A percentile compares a stretch with the other conserved stretches of the same genome.
Evolutionary conservation across 2,888 invertebrate species (phyloP).

Genomic region (Dione juno): DNA sequence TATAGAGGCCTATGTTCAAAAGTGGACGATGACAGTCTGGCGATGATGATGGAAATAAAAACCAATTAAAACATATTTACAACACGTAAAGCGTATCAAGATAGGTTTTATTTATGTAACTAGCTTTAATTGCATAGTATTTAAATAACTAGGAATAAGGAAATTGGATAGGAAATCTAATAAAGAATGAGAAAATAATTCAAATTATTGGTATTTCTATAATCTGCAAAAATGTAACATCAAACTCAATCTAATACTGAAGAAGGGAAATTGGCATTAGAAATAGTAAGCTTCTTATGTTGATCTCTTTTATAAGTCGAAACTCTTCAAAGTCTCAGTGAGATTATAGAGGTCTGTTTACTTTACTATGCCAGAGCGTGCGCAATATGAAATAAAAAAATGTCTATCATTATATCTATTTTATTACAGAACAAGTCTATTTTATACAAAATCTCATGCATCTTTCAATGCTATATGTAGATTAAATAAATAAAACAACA

Average conservation of each 20-base stretch:
- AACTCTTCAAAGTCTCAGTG: slow-evolving; percentile 5
- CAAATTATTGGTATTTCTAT: background rate
- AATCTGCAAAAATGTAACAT: background rate
- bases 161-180: too few relatives aligned
- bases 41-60: background rate
- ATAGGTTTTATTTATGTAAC: too few relatives aligned
- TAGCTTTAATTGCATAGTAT: too few relatives aligned
- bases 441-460: too few relatives aligned
- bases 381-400: background rate
- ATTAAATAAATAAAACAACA: too few relatives aligned
- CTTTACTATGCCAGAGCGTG: background rate
- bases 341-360: slow-evolving; percentile 6
- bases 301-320: slow-evolving; percentile 24
- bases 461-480: too few relatives aligned
- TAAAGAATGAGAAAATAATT: background rate
- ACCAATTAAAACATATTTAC: background rate
- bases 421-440: too few relatives aligned
- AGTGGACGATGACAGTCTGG: too few relatives aligned
- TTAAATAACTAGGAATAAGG: too few relatives aligned
- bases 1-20: too few relatives aligned
- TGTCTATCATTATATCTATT: too few relatives aligned
- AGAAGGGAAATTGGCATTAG: slow-evolving; percentile 12
- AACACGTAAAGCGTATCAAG: background rate
- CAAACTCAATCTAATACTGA: slow-evolving; percentile 3
- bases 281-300: slow-evolving; percentile 19